Evolutionary conservation across 2,888 invertebrate genomes (phyloP).

Genomic region (Oscheius sp.): DNA sequence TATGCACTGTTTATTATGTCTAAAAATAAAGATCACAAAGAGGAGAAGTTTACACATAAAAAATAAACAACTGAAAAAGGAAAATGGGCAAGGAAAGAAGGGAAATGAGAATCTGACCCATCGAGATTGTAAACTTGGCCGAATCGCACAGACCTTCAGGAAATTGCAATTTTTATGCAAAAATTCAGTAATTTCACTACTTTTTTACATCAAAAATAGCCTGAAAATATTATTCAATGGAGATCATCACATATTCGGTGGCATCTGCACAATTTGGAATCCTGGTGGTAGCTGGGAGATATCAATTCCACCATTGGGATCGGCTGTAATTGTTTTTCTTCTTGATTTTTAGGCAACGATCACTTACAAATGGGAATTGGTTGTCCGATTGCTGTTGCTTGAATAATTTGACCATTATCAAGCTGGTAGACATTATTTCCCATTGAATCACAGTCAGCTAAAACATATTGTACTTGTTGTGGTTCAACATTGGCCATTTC

Average conservation of each 20-base stretch:
- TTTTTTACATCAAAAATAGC: not conserved
- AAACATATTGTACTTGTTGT: slow-evolving; percentile 27
- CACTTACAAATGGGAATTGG: slow-evolving; percentile 49
- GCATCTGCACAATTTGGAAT: slow-evolving; percentile 32
- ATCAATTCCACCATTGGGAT: slow-evolving; percentile 22
- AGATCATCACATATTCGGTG: slow-evolving; percentile 14
- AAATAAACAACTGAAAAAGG: too few relatives aligned
- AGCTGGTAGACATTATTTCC: slow-evolving; percentile 39
- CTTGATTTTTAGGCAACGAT: not conserved
- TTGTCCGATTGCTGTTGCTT: slow-evolving; percentile 60
- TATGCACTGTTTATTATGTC: not conserved
- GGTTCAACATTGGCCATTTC: slow-evolving; percentile 2
- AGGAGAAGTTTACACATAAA: too few relatives aligned
- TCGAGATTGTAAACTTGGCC: too few relatives aligned
- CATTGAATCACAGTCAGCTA: slow-evolving; percentile 32
- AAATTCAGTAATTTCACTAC: not conserved
- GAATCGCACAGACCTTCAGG: too few relatives aligned
- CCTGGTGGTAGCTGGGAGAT: slow-evolving; percentile 32
- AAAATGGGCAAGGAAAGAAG: too few relatives aligned
- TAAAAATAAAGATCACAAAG: not conserved
- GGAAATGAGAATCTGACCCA: too few relatives aligned
- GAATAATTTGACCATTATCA: slow-evolving; percentile 54
- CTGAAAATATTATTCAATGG: not conserved
- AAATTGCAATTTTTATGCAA: too few relatives aligned
- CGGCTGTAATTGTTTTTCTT: slow-evolving; percentile 2